These are phyloP conservation scores for Neodon shergylaensis DNA, from an alignment of 2,113 vertebrate species.

Conservation along the genomic window DNA sequence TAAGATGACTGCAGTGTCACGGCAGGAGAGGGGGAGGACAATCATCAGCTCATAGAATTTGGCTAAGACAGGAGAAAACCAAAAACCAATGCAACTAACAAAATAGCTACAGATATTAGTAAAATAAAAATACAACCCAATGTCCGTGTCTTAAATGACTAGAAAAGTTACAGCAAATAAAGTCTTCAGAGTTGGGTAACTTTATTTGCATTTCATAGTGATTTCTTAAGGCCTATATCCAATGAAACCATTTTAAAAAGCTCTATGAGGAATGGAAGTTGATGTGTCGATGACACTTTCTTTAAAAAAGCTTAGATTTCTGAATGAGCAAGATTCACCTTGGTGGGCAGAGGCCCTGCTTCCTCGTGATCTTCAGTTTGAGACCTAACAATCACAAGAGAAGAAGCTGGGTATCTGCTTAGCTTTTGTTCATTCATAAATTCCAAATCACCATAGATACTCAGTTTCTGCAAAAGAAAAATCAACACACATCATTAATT, in stretches of 20 bases:
- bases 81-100: conserved; percentile 77
- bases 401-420: conserved; percentile 91
- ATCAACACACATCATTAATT: conserved; percentile 58
- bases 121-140: conserved; percentile 80
- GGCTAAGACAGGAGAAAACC: conserved; percentile 78
- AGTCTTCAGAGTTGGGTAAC: conserved; percentile 81
- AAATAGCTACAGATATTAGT: conserved; percentile 76
- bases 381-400: conserved; percentile 91
- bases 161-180: conserved; percentile 76
- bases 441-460: conserved; percentile 96
- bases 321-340: conserved; percentile 93
- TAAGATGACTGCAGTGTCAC: conserved; percentile 63
- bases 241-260: conserved; percentile 81
- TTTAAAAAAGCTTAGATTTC: conserved; percentile 84
- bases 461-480: conserved; percentile 93
- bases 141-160: conserved; percentile 78
- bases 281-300: conserved; percentile 75
- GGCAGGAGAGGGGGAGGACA: conserved; percentile 66
- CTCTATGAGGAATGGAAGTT: conserved; percentile 81
- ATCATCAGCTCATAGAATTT: conserved; percentile 76
- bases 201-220: conserved; percentile 85
- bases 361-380: conserved; percentile 89
- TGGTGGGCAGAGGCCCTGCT: conserved; percentile 94
- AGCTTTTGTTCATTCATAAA: conserved; percentile 93
- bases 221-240: conserved; percentile 83